Percentiles rank a stretch among this genome's conserved stretches.
Evolutionary conservation across 2,113 vertebrate genomes (phyloP).

Genomic region (Columba livia): DNA sequence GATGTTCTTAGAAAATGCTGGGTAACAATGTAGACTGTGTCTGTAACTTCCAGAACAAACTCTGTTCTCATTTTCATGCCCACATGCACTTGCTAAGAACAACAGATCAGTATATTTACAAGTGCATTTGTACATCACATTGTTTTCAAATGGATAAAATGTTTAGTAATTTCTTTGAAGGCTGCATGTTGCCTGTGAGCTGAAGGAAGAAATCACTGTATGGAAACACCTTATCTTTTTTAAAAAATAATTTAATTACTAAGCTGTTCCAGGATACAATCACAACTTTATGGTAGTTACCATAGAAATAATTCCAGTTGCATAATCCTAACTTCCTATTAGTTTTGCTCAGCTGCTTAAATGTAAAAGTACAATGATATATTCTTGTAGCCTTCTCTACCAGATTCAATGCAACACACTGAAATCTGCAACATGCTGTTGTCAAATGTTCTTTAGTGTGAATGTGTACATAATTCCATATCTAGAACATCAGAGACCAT

Average conservation of each 20-base stretch:
- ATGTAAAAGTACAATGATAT: background rate
- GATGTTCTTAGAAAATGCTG: slow-evolving; percentile 29
- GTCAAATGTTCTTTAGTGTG: background rate
- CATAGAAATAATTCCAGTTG: background rate
- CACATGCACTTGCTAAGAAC: background rate
- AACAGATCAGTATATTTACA: background rate
- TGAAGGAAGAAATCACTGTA: background rate
- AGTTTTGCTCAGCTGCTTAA: background rate
- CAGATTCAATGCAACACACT: rapidly evolving
- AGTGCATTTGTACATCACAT: background rate
- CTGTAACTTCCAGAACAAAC: background rate
- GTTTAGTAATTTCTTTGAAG: background rate
- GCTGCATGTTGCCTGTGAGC: background rate
- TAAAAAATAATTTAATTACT: background rate
- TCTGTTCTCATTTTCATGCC: slow-evolving; percentile 6
- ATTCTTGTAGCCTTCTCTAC: background rate
- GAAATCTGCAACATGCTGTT: background rate
- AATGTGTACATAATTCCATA: background rate
- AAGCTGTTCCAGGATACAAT: background rate
- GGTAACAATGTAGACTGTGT: background rate
- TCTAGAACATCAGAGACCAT: background rate
- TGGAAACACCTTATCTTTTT: background rate
- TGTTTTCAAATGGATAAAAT: background rate
- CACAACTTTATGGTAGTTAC: background rate
- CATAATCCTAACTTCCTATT: background rate